Conservation (phyloP, 2,797 vertebrate species). For the Pygocentrus nattereri region DNA sequence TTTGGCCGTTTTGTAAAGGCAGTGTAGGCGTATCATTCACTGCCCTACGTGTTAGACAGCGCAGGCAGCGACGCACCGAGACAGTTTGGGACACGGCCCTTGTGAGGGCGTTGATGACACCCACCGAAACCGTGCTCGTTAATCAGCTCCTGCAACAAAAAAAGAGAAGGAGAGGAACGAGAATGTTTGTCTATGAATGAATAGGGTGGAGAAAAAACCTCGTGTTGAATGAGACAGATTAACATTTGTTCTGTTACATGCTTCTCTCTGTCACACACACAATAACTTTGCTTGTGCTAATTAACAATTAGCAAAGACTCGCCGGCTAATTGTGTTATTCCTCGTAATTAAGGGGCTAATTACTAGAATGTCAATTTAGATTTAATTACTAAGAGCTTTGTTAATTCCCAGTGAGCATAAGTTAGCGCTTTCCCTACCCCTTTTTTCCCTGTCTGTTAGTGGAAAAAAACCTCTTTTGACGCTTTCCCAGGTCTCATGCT, state of each 20-base stretch:
- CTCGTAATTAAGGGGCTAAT: slow-evolving; percentile 99
- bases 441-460: slow-evolving; percentile 60
- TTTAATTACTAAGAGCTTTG: slow-evolving; percentile 97
- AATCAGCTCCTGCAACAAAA: slow-evolving; percentile 68
- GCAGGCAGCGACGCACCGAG: too few relatives aligned
- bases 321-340: slow-evolving; percentile 97
- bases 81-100: too few relatives aligned
- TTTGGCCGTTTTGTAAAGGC: too few relatives aligned
- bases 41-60: too few relatives aligned
- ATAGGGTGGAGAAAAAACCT: slow-evolving; percentile 54
- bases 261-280: slow-evolving; percentile 81
- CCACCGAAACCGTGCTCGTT: slow-evolving; percentile 73
- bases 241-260: slow-evolving; percentile 86
- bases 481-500: slow-evolving; percentile 67
- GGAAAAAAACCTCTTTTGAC: slow-evolving; percentile 62
- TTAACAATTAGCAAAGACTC: slow-evolving; percentile 96
- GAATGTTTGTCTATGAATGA: slow-evolving; percentile 43
- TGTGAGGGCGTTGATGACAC: slow-evolving; percentile 63
- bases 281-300: slow-evolving; percentile 92
- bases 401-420: slow-evolving; percentile 87
- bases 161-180: slow-evolving; percentile 52
- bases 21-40: too few relatives aligned
- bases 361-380: slow-evolving; percentile 98
- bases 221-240: slow-evolving; percentile 82
- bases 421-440: slow-evolving; percentile 72